Base-by-base conservation (phyloP, 2,888 invertebrate species). In the Cheilosia impressa region DNA sequence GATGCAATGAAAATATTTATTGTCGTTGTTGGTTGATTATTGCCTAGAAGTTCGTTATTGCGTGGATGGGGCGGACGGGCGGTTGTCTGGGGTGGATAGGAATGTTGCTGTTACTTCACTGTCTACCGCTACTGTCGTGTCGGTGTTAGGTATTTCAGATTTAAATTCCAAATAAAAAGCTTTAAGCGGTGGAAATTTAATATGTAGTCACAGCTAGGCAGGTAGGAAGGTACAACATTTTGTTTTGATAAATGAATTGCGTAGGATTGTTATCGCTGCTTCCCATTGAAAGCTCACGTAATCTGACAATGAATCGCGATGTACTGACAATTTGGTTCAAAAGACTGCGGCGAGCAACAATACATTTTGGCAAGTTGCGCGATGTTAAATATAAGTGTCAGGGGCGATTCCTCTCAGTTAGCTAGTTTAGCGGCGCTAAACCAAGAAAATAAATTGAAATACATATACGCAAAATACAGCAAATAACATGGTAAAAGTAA, bases 1-100 rank as follows among this genome's bases (percentile, higher is more conserved):
- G 81, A 85, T 85, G 85, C 85, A 85, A 85, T 77, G 76, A 85
- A 85, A 85, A 85, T 85, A 81, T 85, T 85, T 85, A 85, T 85
- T 81, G 85, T 81, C 66, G 76, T 80, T 76, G 84, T 80, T 73
- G 78, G 68, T 75, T 73, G 79, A 71, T 79, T 79, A 78, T 78
- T 78, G 78, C 78, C 78, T 55, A 27, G 62, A 41, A 69, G 63
- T 69, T 27, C n/a, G 38, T 62, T 68, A 62, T 69, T 78, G 55
- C 24, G 47, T 38, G 47, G 38, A 38, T n/a, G 19, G 24, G 24
- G 50, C 15, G 27, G 22, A 50, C n/a, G 55, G 22, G 63, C 13
- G 55, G 47, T 6, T 47, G 17, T 47, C 17, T 9, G 31, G 41
- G 13, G 55, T 31, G 34, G 50, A 19, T 38, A 38, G 68, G 77